A percentile compares a stretch with the other conserved stretches of the same genome.
phyloP scores from a whole-genome alignment of 2,888 invertebrate genomes.

The Gonocerus acuteangulatus region DNA sequence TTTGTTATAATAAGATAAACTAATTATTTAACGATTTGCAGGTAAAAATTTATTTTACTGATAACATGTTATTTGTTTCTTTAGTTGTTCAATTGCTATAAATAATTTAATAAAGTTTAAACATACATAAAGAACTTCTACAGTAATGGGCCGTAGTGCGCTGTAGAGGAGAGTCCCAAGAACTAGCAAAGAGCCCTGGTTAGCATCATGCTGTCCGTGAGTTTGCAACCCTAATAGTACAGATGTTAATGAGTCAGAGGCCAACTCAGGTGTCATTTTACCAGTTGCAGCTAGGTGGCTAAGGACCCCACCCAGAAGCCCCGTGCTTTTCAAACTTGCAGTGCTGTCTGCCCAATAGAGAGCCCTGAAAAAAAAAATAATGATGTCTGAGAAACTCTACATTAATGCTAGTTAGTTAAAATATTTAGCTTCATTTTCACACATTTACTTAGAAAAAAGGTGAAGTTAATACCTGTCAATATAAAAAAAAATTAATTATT shows the following conservation, averaged over 20 bases:
- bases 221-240: constrained; percentile 71
- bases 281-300: constrained; percentile 57
- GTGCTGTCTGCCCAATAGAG: constrained; percentile 73
- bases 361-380: constrained; percentile 28
- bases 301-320: constrained; percentile 62
- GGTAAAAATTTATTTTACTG: no score
- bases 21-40: no score
- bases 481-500: no score
- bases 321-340: constrained; percentile 71
- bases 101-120: no score
- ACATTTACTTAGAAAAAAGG: neutral
- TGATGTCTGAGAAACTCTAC: no score
- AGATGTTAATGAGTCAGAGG: constrained; percentile 59
- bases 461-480: no score
- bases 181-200: constrained; percentile 56
- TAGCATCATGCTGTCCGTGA: constrained; percentile 85
- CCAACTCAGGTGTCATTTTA: constrained; percentile 58
- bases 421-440: neutral
- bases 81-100: no score
- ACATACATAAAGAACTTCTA: constrained; percentile 55
- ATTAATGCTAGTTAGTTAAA: no score
- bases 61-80: no score
- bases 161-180: constrained; percentile 70
- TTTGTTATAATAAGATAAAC: no score
- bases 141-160: constrained; percentile 66